phyloP scores from a whole-genome alignment of 2,113 vertebrate species.

The Raja brachyura region DNA sequence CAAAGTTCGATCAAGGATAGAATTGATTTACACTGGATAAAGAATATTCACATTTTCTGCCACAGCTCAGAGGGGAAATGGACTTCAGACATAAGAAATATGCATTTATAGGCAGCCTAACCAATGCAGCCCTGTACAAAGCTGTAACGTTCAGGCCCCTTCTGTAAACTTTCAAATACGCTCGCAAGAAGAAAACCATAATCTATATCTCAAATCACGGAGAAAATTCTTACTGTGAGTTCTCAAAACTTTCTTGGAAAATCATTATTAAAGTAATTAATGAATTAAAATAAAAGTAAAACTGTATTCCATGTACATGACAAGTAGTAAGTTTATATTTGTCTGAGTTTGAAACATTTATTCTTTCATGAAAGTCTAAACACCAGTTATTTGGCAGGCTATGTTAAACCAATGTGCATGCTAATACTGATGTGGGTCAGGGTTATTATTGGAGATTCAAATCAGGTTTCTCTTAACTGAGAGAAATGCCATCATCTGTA shows the following conservation, averaged over 20 bases:
- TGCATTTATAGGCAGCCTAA: not conserved
- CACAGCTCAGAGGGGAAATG: not conserved
- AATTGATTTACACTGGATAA: not conserved
- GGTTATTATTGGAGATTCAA: not conserved
- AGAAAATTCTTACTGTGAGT: not conserved
- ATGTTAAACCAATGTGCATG: not conserved
- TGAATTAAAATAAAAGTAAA: not conserved
- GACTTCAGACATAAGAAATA: not conserved
- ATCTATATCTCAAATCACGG: not conserved
- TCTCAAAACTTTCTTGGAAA: not conserved
- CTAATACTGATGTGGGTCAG: not conserved
- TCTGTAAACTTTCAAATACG: not conserved
- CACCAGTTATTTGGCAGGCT: not conserved
- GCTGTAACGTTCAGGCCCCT: not conserved
- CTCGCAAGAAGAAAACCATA: not conserved
- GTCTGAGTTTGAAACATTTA: not conserved
- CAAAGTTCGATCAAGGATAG: not conserved
- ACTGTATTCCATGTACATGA: not conserved
- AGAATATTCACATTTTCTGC: not conserved
- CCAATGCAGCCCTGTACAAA: not conserved
- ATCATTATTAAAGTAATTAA: not conserved
- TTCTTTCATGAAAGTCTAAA: not conserved
- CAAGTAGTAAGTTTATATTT: not conserved
- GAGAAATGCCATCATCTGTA: not conserved
- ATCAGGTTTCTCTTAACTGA: not conserved